Evolutionary conservation across 1,140 invertebrate species (phyloP).

Genomic region (Vanessa atalanta): DNA sequence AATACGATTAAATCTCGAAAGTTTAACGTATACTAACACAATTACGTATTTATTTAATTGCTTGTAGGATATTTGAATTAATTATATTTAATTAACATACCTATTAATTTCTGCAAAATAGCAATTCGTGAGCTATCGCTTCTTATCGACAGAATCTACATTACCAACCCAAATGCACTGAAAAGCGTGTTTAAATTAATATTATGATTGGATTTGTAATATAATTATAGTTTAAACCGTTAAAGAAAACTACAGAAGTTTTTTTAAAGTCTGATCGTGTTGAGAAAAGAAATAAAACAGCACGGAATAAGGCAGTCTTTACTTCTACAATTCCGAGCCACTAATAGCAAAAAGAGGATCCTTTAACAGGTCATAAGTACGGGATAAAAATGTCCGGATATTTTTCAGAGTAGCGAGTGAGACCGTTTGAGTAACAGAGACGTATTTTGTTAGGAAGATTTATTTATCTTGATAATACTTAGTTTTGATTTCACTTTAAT

Average conservation of each 20-base stretch:
- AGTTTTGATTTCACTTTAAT: no score
- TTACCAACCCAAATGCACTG: no score
- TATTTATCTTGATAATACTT: not conserved
- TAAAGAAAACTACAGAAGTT: conserved; percentile 2
- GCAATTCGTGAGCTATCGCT: no score
- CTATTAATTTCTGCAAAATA: no score
- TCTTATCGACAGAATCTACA: no score
- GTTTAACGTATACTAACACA: no score
- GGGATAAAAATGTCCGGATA: conserved; percentile 68
- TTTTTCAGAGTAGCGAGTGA: conserved; percentile 59
- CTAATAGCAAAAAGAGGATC: conserved; percentile 42
- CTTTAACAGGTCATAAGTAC: conserved; percentile 57
- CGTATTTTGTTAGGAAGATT: conserved; percentile 40
- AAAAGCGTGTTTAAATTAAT: no score
- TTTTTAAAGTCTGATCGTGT: conserved; percentile 22
- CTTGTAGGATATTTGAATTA: no score
- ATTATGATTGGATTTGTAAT: not conserved
- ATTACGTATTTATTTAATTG: no score
- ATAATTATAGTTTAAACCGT: not conserved
- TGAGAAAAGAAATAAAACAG: conserved; percentile 25
- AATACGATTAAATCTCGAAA: no score
- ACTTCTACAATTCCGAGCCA: conserved; percentile 41
- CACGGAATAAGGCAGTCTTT: conserved; percentile 33
- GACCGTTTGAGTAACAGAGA: conserved; percentile 59
- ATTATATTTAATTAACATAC: no score